Percentiles rank a stretch among this genome's conserved stretches.
Evolutionary conservation across 2,888 invertebrate species (phyloP).

Genomic region (Nyleta sp.): DNA sequence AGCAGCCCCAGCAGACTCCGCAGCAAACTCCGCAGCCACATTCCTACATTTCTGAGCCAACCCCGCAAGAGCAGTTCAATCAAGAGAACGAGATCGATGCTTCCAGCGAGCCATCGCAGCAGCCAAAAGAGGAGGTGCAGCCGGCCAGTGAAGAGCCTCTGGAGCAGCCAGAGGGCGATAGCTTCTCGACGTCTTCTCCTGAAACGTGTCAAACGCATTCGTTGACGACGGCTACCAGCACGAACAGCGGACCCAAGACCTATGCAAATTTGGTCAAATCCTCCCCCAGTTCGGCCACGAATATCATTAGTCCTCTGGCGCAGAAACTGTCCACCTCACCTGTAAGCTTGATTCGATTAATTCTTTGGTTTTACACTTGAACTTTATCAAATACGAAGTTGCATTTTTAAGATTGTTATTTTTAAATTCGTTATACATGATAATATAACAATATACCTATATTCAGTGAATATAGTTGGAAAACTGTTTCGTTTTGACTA

Average conservation of each 20-base stretch:
- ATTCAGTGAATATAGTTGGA: too few species aligned
- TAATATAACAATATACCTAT: too few species aligned
- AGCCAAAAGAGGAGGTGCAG: slow-evolving; percentile 76
- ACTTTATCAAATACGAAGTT: too few species aligned
- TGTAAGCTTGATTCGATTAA: slow-evolving; percentile 74
- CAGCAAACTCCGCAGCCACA: slow-evolving; percentile 72
- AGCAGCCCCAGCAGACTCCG: slow-evolving; percentile 68
- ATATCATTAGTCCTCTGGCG: slow-evolving; percentile 77
- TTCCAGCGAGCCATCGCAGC: slow-evolving; percentile 54
- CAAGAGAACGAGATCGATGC: slow-evolving; percentile 77
- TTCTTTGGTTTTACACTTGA: too few species aligned
- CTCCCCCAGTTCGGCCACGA: slow-evolving; percentile 72
- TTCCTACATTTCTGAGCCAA: slow-evolving; percentile 74
- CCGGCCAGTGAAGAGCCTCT: slow-evolving; percentile 75
- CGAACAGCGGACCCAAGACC: slow-evolving; percentile 88
- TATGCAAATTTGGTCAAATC: slow-evolving; percentile 94
- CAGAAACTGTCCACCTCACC: slow-evolving; percentile 82
- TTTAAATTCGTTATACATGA: too few species aligned
- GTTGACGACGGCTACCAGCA: slow-evolving; percentile 80
- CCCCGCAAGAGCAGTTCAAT: slow-evolving; percentile 76
- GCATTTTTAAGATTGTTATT: too few species aligned
- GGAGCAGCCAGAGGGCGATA: slow-evolving; percentile 77
- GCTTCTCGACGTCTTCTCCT: slow-evolving; percentile 76
- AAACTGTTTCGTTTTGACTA: too few species aligned
- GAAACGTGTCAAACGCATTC: slow-evolving; percentile 81